These are phyloP conservation scores for Calidris pugnax DNA, from an alignment of 2,113 vertebrate species.

Conservation along the genomic window DNA sequence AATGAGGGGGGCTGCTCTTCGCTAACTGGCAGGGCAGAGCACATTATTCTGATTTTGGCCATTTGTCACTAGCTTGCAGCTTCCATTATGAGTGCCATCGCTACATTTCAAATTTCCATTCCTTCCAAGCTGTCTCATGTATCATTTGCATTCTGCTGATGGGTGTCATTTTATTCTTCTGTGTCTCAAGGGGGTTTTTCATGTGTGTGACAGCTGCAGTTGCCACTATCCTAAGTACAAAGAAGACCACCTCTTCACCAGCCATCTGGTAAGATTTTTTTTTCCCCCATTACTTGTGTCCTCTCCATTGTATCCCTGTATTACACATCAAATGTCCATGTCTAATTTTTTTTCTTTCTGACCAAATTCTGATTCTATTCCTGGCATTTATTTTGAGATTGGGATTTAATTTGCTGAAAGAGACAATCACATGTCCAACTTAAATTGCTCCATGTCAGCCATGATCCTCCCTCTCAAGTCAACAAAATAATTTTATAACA, in stretches of 20 bases:
- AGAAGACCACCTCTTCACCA: background rate
- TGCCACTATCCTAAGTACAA: background rate
- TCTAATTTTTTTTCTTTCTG: background rate
- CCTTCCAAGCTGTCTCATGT: background rate
- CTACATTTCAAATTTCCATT: background rate
- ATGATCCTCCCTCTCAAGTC: background rate
- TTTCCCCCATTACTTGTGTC: rapidly evolving
- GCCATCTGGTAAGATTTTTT: background rate
- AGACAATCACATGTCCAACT: background rate
- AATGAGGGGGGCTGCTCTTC: background rate
- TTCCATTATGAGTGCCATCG: background rate
- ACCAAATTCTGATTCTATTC: background rate
- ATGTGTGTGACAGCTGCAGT: background rate
- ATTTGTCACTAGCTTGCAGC: background rate
- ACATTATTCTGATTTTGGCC: background rate
- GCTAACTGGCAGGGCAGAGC: background rate
- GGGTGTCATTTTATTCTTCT: background rate
- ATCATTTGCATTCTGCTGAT: background rate
- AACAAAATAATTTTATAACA: background rate
- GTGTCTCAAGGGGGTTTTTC: background rate
- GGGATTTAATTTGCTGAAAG: background rate
- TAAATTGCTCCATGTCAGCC: background rate
- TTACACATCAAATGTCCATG: background rate
- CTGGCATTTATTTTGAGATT: background rate
- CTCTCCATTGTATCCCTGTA: background rate